phyloP scores from a whole-genome alignment of 2,797 vertebrate species.

The Pogoniulus pusillus region DNA sequence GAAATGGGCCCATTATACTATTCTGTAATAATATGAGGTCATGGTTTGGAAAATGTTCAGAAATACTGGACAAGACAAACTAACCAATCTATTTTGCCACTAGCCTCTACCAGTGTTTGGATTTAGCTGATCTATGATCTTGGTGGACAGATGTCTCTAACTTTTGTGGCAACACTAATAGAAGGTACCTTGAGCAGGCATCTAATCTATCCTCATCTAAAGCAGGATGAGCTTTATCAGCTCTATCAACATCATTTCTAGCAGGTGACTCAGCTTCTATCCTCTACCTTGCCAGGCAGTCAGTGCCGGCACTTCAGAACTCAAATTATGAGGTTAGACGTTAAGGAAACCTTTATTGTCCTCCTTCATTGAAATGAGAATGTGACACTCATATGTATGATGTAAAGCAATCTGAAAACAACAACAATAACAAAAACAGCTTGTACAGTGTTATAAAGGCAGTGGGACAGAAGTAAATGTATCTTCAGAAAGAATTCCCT shows the following conservation, averaged over 20 bases:
- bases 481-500: neutral
- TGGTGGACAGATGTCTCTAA: neutral
- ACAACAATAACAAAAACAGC: neutral
- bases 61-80: constrained; percentile 49
- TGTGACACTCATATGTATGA: neutral
- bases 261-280: neutral
- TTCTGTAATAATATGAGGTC: neutral
- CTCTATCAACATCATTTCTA: neutral
- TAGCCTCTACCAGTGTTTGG: neutral
- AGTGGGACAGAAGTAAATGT: neutral
- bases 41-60: constrained; percentile 14
- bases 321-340: neutral
- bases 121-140: constrained; percentile 28
- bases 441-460: neutral
- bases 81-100: constrained; percentile 5
- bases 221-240: neutral
- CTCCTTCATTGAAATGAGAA: neutral
- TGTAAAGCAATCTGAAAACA: neutral
- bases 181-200: neutral
- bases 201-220: neutral
- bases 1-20: neutral
- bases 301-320: neutral
- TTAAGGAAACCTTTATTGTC: neutral
- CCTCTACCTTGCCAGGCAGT: neutral
- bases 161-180: neutral